Evolutionary conservation across 2,888 invertebrate genomes (phyloP), one percentile per base, ranked within the genome.

Genomic region (Halictus ligatus): DNA sequence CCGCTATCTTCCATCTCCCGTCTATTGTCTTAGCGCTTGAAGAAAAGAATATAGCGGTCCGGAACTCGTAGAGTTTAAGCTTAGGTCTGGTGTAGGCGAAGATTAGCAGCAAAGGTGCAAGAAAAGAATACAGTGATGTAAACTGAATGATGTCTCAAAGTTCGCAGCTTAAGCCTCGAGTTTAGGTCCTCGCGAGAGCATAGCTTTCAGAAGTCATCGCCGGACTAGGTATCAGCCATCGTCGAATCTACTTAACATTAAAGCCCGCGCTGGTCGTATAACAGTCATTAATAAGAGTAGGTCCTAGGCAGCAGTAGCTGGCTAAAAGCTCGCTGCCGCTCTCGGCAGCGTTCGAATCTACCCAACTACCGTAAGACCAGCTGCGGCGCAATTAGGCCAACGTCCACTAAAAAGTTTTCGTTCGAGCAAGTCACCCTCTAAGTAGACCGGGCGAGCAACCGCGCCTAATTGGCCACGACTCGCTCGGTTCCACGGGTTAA

Each of bases 401-500:
- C 64, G 25, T 29, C 15, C 15, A 29, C 64, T 64, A 64, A 29
- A 64, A 64, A 64, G 29, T 64, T 64, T 64, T 13, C 64, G 64
- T 54, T 54, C 54, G n/a, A 64, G 67, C 67, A 21, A 29, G 29
- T 29, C 29, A 67, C 67, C n/a, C 25, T 64, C 25, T 29, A 35
- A 67, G 67, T 29, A 67, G 54, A 15, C 18, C 67, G 29, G 67
- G 18, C 35, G 29, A 35, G 54, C 54, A 54, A 8, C 67, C 67
- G 67, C 40, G 69, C 21, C 43, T 40, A 21, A 69, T 40, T 15
- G 13, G 15, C 72, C 48, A 40, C 64, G 43, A 48, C 29, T 48
- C 25, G 35, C 12, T 78, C 18, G 78, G 73, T 78, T 46, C 40
- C 13, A 5, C 50, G 29, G 60, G 54, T 69, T 35, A 69, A n/a